A percentile compares a stretch with the other conserved stretches of the same genome.
phyloP scores from a whole-genome alignment of 2,113 vertebrate genomes.

The Callithrix jacchus region DNA sequence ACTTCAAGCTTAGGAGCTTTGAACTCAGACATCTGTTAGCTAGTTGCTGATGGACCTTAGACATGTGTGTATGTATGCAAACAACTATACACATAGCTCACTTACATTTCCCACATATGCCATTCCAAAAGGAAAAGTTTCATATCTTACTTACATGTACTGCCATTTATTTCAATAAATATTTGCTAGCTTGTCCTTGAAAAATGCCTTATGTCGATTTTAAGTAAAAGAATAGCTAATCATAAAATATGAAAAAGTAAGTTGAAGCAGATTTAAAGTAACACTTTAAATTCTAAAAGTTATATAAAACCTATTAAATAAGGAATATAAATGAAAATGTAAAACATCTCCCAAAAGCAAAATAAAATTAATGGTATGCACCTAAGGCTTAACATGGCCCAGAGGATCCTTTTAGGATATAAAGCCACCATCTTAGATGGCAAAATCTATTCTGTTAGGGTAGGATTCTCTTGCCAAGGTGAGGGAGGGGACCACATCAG shows the following conservation, averaged over 20 bases:
- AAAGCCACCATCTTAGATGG: neutral
- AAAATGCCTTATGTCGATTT: neutral
- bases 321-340: neutral
- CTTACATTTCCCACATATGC: neutral
- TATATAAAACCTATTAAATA: neutral
- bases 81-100: neutral
- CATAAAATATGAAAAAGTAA: neutral
- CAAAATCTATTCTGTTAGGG: neutral
- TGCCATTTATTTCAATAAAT: neutral
- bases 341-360: neutral
- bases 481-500: accelerated
- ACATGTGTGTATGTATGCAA: neutral
- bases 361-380: neutral
- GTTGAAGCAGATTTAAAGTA: neutral
- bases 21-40: neutral
- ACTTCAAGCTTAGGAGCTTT: neutral
- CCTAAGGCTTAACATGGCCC: neutral
- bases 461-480: neutral
- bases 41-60: neutral
- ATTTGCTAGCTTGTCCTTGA: neutral
- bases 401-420: neutral
- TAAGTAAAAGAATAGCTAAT: neutral
- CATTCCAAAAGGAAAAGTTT: neutral
- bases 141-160: neutral
- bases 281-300: slow-evolving; percentile 11